phyloP scores from a whole-genome alignment of 1,140 invertebrate genomes.

The Atta texana region DNA sequence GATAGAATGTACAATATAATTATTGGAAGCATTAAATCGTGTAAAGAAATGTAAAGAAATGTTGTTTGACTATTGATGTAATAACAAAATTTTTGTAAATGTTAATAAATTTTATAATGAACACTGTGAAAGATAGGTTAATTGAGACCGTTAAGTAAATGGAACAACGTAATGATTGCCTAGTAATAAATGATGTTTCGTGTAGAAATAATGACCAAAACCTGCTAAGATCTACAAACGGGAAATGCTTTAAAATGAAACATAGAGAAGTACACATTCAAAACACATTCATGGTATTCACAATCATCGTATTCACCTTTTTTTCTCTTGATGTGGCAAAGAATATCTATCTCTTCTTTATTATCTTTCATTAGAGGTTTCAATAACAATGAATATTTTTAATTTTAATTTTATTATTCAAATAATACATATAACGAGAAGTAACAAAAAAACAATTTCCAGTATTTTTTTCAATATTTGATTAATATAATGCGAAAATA shows the following conservation, averaged over 20 bases:
- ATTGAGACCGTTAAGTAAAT: constrained; percentile 21
- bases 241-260: constrained; percentile 32
- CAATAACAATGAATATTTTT: neutral
- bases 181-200: constrained; percentile 12
- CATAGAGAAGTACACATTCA: neutral
- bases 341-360: neutral
- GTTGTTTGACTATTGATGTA: neutral
- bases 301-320: constrained; percentile 22
- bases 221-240: neutral
- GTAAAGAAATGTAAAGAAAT: neutral
- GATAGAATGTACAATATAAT: constrained; percentile 6
- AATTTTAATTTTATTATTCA: neutral
- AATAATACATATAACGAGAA: neutral
- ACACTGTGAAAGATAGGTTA: neutral
- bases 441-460: neutral
- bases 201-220: constrained; percentile 20
- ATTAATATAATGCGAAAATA: constrained; percentile 25
- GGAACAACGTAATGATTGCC: constrained; percentile 31
- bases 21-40: neutral
- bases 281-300: constrained; percentile 6
- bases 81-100: neutral
- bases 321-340: constrained; percentile 9
- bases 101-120: neutral
- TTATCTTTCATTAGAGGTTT: constrained; percentile 9
- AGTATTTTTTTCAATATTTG: neutral